Percentiles rank a stretch among this genome's conserved stretches.
Evolutionary conservation across 2,113 vertebrate species (phyloP).

Genomic region (Microtus oregoni): DNA sequence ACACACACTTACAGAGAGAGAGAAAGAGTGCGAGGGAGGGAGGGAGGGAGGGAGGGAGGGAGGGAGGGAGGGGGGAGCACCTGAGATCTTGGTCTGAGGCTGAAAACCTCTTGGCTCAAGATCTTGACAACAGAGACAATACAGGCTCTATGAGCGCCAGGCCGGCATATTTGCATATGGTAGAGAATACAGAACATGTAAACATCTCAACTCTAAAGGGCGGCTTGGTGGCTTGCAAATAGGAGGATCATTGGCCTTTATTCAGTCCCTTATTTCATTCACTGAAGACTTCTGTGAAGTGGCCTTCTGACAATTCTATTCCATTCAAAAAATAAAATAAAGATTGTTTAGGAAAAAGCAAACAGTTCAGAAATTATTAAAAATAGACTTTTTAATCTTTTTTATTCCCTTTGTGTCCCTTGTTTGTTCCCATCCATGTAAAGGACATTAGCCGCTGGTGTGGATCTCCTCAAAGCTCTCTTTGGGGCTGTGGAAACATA

Average conservation of each 20-base stretch:
- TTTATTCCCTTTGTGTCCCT: fast-evolving
- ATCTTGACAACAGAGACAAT: background rate
- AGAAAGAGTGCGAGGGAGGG: too few species aligned
- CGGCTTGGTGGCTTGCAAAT: background rate
- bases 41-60: background rate
- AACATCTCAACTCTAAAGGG: background rate
- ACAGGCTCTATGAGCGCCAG: background rate
- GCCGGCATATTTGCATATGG: slow-evolving; percentile 39
- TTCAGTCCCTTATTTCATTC: background rate
- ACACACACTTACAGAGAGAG: background rate
- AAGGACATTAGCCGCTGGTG: too few species aligned
- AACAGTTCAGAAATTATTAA: background rate
- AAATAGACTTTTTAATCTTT: background rate
- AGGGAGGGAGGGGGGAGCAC: background rate
- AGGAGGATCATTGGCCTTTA: background rate
- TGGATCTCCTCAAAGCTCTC: fast-evolving
- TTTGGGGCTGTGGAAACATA: background rate
- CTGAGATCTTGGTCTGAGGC: background rate
- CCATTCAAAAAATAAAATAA: background rate
- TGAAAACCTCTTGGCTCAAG: background rate
- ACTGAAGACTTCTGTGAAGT: background rate
- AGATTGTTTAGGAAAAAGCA: background rate
- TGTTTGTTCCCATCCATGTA: background rate
- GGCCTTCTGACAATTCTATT: slow-evolving; percentile 28
- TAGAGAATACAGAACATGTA: background rate